phyloP scores from a whole-genome alignment of 2,113 vertebrate genomes.

The Oreochromis tanganicae region DNA sequence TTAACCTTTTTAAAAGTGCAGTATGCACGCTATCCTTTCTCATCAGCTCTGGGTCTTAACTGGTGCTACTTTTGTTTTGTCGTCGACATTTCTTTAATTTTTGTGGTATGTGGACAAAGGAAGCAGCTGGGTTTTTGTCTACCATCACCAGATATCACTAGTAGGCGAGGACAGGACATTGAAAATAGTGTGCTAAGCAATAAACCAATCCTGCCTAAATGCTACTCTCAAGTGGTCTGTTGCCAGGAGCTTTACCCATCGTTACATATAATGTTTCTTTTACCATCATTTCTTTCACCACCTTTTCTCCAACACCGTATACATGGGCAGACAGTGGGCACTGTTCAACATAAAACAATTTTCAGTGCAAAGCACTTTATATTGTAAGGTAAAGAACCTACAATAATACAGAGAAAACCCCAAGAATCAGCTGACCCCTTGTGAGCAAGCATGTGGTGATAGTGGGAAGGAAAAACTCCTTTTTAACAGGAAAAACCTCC shows the following conservation, averaged over 20 bases:
- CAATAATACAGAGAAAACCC: background rate
- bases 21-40: background rate
- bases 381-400: background rate
- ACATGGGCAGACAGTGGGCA: background rate
- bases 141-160: fast-evolving
- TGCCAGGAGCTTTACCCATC: background rate
- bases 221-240: background rate
- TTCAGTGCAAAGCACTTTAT: background rate
- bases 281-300: background rate
- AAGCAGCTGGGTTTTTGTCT: background rate
- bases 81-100: background rate
- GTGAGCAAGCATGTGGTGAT: background rate
- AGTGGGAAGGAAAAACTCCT: background rate
- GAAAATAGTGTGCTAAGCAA: background rate
- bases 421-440: background rate
- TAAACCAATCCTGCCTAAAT: fast-evolving
- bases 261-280: background rate
- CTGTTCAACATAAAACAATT: background rate
- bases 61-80: background rate
- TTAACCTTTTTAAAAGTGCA: background rate
- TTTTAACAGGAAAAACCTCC: background rate
- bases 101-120: background rate
- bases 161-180: background rate
- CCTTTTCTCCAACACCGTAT: fast-evolving
- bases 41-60: background rate